A percentile compares a stretch with the other conserved stretches of the same genome.
phyloP scores from a whole-genome alignment of 2,113 vertebrate species.

The Malurus elegans region DNA sequence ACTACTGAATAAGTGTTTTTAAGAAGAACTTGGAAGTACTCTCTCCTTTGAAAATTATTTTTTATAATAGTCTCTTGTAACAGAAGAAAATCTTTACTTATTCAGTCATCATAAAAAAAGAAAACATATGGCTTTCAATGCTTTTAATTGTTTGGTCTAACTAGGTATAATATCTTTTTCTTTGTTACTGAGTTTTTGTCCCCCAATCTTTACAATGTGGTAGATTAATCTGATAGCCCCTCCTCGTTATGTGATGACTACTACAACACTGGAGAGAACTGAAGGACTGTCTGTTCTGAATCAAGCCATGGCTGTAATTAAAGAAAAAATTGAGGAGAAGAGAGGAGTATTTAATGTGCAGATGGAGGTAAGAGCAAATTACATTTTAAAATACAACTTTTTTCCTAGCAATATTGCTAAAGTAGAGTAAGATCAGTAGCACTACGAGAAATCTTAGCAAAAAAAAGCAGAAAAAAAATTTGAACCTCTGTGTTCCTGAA shows the following conservation, averaged over 20 bases:
- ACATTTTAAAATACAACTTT: neutral
- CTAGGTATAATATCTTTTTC: neutral
- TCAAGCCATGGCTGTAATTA: conserved; percentile 97
- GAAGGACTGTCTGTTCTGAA: conserved; percentile 96
- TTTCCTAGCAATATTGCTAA: neutral
- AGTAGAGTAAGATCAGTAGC: neutral
- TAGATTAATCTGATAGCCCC: conserved; percentile 98
- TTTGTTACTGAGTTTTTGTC: neutral
- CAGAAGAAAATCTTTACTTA: neutral
- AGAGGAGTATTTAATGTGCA: conserved; percentile 97
- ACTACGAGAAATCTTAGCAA: neutral
- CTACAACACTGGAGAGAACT: conserved; percentile 95
- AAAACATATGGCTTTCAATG: neutral
- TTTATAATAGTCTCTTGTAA: neutral
- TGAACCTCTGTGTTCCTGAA: neutral
- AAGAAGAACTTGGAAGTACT: neutral
- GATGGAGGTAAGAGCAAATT: conserved; percentile 85
- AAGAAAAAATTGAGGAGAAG: conserved; percentile 98
- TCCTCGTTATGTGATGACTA: conserved; percentile 98
- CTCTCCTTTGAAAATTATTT: neutral
- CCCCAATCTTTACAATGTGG: neutral
- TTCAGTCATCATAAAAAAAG: neutral
- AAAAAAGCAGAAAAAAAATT: neutral
- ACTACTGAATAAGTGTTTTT: neutral
- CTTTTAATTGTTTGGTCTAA: neutral